These are phyloP conservation scores for Melolontha melolontha DNA, from an alignment of 2,888 invertebrate species.

Conservation along the genomic window DNA sequence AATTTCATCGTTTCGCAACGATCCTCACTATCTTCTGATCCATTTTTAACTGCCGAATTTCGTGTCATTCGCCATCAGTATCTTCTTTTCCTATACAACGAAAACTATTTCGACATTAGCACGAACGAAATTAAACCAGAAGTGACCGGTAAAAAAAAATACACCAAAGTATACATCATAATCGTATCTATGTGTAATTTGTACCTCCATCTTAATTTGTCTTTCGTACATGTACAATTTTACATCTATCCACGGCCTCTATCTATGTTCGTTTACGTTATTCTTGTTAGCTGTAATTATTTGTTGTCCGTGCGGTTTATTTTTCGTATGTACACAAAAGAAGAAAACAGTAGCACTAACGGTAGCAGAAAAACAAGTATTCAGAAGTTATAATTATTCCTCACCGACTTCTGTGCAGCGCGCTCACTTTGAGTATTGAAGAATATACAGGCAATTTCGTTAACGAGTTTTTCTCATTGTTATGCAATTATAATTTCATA, in stretches of 20 bases:
- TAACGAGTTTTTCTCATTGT: too few species aligned
- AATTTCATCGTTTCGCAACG: neutral
- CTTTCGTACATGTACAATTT: too few species aligned
- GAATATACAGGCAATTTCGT: too few species aligned
- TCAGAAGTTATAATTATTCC: too few species aligned
- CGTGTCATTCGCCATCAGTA: slow-evolving; percentile 31
- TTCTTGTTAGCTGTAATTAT: slow-evolving; percentile 7
- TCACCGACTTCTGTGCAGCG: too few species aligned
- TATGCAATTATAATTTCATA: too few species aligned
- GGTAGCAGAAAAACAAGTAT: too few species aligned
- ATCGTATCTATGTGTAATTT: slow-evolving; percentile 20
- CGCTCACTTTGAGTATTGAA: too few species aligned
- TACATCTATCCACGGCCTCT: too few species aligned
- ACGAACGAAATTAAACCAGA: neutral
- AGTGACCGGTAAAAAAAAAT: slow-evolving; percentile 2
- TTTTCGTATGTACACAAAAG: slow-evolving; percentile 5
- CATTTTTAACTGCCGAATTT: slow-evolving; percentile 39
- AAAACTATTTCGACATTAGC: neutral
- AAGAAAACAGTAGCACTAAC: too few species aligned
- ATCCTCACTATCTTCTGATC: slow-evolving; percentile 10
- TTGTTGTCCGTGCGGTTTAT: slow-evolving; percentile 9
- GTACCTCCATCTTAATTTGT: neutral
- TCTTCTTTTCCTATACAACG: too few species aligned
- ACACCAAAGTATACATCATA: slow-evolving; percentile 7
- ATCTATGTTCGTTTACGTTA: neutral